These are phyloP conservation scores for Brachionus manjavacas DNA, from an alignment of 1,140 invertebrate genomes.

Conservation along the genomic window DNA sequence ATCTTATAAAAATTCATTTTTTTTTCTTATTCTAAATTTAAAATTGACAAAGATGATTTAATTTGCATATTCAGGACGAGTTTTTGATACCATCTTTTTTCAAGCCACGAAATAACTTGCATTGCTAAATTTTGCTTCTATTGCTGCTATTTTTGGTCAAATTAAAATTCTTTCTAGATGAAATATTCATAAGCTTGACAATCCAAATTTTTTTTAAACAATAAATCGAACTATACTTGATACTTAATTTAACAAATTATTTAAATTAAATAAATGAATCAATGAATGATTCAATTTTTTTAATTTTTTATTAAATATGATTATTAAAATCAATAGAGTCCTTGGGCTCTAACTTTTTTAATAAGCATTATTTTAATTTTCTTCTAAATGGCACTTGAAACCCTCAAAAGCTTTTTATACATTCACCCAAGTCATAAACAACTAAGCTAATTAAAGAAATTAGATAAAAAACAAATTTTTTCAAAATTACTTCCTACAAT, in stretches of 20 bases:
- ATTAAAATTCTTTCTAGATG: no score
- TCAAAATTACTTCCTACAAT: neutral
- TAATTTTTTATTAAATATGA: neutral
- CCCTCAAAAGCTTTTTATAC: neutral
- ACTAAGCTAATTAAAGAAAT: neutral
- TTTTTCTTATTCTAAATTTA: neutral
- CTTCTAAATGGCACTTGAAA: neutral
- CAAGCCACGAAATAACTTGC: no score
- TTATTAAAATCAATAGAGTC: neutral
- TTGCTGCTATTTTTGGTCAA: no score
- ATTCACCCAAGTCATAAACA: neutral
- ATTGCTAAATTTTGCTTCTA: no score
- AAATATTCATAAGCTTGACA: no score
- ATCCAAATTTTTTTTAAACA: no score
- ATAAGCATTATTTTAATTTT: neutral
- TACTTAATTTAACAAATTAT: neutral
- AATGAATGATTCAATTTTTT: neutral
- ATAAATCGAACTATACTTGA: neutral
- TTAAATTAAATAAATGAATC: neutral
- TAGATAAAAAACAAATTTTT: neutral
- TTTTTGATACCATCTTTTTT: no score
- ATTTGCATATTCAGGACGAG: neutral
- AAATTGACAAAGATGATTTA: neutral
- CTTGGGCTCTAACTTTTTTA: neutral
- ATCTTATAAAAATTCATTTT: neutral